Percentiles rank a stretch among this genome's conserved stretches.
Evolutionary conservation across 2,113 vertebrate genomes (phyloP).

Genomic region (Mirza zaza): DNA sequence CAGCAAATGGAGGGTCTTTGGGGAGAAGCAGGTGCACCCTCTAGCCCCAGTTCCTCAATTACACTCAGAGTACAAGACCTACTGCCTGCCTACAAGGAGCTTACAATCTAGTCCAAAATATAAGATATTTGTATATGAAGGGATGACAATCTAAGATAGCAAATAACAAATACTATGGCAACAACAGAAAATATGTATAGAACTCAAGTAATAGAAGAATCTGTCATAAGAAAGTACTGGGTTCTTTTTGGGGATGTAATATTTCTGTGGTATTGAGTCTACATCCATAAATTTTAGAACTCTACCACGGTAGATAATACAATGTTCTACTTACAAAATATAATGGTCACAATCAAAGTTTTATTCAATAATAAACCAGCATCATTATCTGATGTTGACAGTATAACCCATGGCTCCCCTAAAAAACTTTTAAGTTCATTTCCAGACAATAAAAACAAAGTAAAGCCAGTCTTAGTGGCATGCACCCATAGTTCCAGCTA

Average conservation of each 20-base stretch:
- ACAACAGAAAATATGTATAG: neutral
- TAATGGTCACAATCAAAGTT: neutral
- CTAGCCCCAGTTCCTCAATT: neutral
- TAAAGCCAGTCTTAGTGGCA: neutral
- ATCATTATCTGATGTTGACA: neutral
- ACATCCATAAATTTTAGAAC: neutral
- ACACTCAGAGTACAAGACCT: neutral
- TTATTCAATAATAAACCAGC: neutral
- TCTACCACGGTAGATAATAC: neutral
- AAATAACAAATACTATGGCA: neutral
- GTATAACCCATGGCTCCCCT: neutral
- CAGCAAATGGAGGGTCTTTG: neutral
- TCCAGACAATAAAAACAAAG: neutral
- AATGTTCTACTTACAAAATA: neutral
- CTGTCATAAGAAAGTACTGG: neutral
- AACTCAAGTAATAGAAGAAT: constrained; percentile 6
- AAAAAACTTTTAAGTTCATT: neutral
- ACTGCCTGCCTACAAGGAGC: constrained; percentile 40
- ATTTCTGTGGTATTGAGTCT: constrained; percentile 32
- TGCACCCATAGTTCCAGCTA: too few species aligned
- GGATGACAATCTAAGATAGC: neutral
- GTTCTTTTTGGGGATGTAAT: neutral
- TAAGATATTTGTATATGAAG: neutral
- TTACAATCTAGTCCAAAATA: constrained; percentile 44
- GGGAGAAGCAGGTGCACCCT: neutral